Base-by-base conservation (phyloP, 2,888 invertebrate species). In the Andrena camellia region DNA sequence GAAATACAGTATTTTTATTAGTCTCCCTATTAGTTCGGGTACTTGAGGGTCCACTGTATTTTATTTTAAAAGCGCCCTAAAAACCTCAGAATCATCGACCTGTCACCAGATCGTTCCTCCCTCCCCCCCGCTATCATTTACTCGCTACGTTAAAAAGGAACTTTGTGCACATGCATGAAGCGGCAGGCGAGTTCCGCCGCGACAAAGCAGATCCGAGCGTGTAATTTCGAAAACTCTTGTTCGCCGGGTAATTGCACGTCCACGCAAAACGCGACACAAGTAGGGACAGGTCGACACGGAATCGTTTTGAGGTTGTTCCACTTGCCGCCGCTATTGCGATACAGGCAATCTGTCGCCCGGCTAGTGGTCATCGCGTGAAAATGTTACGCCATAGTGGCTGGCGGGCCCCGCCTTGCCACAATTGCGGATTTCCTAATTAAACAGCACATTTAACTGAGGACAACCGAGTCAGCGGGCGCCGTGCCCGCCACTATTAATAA, bases 341-440 rank as follows among this genome's bases (percentile, higher is more conserved):
- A 85, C 78, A 50, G 81, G 79, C 83, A 78, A 79, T 83, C 66
- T 79, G 77, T 66, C 75, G 81, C 23, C 50, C 26, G 67, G 42
- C 54, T 35, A 23, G 76, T 57, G 86, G 78, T 78, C 79, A 78
- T 66, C 66, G 77, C 23, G 68, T n/a, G 78, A 73, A 77, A 81
- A 82, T 70, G 76, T 70, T 63, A 31, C 63, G 26, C 13, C 57
- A 13, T 29, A 33, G 13, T 2, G 68, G 29, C n/a, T 31, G 23
- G 10, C 2, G 35, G 67, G 29, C 72, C 78, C 66, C 74, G 76
- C 74, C 70, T 86, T 79, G 72, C 88, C 88, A 86, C 91, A 88
- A 91, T 90, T 87, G 90, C 85, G 90, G 89, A 88, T 89, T 90
- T 90, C 87, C 90, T 88, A 90, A 91, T 91, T 91, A 91, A 91